Evolutionary conservation across 92 coral and sea anemone genomes (phyloP), one percentile per base, ranked within the genome.

Genomic region (Zoanthus sansibaricus): DNA sequence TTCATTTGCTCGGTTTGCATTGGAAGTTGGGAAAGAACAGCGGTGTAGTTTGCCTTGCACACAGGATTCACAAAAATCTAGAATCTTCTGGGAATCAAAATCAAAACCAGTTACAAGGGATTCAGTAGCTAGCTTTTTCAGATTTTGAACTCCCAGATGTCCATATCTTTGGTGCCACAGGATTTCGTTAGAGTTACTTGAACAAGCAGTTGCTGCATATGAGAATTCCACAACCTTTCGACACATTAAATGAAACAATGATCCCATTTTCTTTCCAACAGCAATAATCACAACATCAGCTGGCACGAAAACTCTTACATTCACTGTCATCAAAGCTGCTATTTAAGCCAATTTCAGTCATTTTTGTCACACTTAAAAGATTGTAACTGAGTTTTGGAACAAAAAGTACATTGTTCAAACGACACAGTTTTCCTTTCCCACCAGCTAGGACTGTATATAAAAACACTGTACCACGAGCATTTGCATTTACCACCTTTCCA

Each of bases 91-190:
- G 6, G 84, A 44, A 78, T 92, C 87, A 78, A 76, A 89, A 76
- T 86, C 82, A 77, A 86, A 89, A 30, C 89, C 92, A 82, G 87
- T 82, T 21, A 89, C 91, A 14, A 86, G 67, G 37, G 76, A 21
- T 4, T 89, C 89, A 47, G 54, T 86, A 17, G 88, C 90, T 51
- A 92, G 71, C 56, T 75, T 89, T 47, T 89, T 86, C 72, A 92
- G 56, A 78, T 75, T 82, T 70, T 86, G 89, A 16, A 68, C 86
- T 9, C 90, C 89, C 82, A 89, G 75, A 73, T 92, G 94, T n/a
- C 92, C 94, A 89, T 64, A 92, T 15, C 92, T 69, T 84, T 89
- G 92, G 67, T 89, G 92, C 94, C 92, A 88, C 6, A 91, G 25
- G 32, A 52, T 84, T 59, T 88, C 88, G 55, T 79, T 85, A 68